phyloP scores from a whole-genome alignment of 2,888 invertebrate species.

The Vanessa cardui region DNA sequence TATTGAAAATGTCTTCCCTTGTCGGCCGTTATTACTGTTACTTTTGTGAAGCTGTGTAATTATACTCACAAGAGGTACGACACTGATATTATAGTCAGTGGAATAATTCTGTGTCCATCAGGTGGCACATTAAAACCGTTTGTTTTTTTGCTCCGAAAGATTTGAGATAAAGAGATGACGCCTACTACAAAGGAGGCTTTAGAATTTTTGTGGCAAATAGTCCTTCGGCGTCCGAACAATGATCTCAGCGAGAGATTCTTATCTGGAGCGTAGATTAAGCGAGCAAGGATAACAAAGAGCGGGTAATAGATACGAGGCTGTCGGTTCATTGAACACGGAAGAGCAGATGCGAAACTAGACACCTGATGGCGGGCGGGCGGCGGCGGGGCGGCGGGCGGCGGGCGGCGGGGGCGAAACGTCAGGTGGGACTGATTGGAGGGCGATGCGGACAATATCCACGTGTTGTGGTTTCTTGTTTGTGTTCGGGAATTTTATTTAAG shows the following conservation, averaged over 20 bases:
- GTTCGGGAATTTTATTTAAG: no score
- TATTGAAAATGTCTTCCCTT: background rate
- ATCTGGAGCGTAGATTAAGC: constrained; percentile 25
- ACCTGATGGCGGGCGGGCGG: constrained; percentile 27
- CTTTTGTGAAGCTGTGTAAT: background rate
- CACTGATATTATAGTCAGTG: background rate
- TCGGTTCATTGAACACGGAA: constrained; percentile 35
- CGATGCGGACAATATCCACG: background rate
- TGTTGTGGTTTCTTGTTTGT: background rate
- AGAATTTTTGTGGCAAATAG: constrained; percentile 33
- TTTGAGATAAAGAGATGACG: constrained; percentile 13
- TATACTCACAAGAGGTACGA: background rate
- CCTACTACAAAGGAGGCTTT: constrained; percentile 18
- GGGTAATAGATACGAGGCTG: constrained; percentile 22
- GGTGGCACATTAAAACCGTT: background rate
- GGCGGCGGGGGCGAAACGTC: background rate
- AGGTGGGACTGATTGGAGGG: constrained; percentile 2
- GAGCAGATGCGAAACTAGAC: constrained; percentile 27
- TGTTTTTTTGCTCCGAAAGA: background rate
- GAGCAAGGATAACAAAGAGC: constrained; percentile 21
- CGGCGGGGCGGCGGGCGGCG: background rate
- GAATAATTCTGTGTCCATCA: background rate
- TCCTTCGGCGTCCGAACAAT: constrained; percentile 20
- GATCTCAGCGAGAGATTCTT: constrained; percentile 24
- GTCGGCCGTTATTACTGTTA: background rate